These are phyloP conservation scores for Anneissia japonica DNA, from an alignment of 35 echinoderm and acorn worm species.

Conservation along the genomic window DNA sequence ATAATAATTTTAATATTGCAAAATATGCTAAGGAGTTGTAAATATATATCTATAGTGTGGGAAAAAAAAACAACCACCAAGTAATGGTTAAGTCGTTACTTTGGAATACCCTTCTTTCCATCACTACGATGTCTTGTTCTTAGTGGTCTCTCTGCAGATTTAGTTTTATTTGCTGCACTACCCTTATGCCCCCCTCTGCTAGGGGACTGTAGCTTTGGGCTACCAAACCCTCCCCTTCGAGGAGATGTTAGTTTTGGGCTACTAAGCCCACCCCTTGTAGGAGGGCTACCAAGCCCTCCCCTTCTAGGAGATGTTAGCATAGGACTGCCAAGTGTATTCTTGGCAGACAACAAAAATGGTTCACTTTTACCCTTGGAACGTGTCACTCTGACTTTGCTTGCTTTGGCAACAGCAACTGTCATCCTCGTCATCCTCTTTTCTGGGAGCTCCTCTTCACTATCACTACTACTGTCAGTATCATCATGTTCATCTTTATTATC, in stretches of 20 bases:
- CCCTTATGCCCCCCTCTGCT: no score
- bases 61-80: no score
- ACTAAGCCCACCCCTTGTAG: background rate
- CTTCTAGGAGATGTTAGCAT: background rate
- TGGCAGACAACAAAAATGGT: background rate
- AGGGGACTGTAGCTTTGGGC: background rate
- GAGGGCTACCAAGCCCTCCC: background rate
- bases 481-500: background rate
- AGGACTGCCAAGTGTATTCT: background rate
- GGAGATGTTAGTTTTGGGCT: background rate
- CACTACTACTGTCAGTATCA: background rate
- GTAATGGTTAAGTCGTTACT: no score
- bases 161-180: no score
- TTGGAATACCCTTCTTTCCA: no score
- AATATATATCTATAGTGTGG: no score
- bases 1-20: no score
- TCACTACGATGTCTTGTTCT: no score
- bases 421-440: background rate
- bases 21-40: no score
- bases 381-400: background rate
- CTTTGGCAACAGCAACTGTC: background rate
- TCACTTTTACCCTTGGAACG: background rate
- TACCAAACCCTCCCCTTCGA: background rate
- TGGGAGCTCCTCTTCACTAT: background rate
- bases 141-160: no score